A percentile compares a stretch with the other conserved stretches of the same genome.
These are phyloP conservation scores for Electrophaes corylata DNA, from an alignment of 2,888 invertebrate species.

Conservation along the genomic window DNA sequence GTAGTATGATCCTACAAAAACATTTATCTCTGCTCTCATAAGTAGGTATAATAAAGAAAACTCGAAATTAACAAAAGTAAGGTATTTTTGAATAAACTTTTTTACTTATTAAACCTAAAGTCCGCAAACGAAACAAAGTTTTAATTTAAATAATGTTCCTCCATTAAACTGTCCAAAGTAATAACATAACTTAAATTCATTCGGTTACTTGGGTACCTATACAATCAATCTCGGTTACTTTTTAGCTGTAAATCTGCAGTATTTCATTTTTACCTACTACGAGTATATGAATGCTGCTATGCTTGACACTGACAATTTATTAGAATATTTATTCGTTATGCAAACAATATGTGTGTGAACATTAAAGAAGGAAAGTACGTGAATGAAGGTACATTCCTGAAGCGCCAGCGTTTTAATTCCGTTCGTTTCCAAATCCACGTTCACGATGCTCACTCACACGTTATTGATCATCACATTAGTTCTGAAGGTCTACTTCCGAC, in stretches of 20 bases:
- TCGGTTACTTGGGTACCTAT: constrained; percentile 32
- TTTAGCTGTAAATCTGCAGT: not conserved
- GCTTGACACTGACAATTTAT: too few relatives aligned
- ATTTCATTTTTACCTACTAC: not conserved
- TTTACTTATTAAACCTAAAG: constrained; percentile 4
- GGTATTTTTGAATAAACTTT: constrained; percentile 4
- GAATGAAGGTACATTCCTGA: too few relatives aligned
- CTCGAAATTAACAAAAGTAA: not conserved
- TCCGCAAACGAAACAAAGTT: constrained; percentile 29
- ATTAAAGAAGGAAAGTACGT: too few relatives aligned
- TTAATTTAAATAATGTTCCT: constrained; percentile 28
- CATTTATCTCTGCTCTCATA: not conserved
- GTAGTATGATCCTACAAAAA: constrained; percentile 1
- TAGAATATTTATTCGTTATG: too few relatives aligned
- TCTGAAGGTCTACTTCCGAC: too few relatives aligned
- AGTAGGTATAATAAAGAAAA: not conserved
- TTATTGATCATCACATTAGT: too few relatives aligned
- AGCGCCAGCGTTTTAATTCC: too few relatives aligned
- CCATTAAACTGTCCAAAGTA: constrained; percentile 33
- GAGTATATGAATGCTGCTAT: too few relatives aligned
- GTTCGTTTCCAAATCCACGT: too few relatives aligned
- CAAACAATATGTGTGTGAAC: too few relatives aligned
- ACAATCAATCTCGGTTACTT: constrained; percentile 21
- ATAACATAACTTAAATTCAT: constrained; percentile 41
- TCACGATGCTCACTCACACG: too few relatives aligned